Evolutionary conservation across 1,140 invertebrate species (phyloP).

Genomic region (Cydia amplana): DNA sequence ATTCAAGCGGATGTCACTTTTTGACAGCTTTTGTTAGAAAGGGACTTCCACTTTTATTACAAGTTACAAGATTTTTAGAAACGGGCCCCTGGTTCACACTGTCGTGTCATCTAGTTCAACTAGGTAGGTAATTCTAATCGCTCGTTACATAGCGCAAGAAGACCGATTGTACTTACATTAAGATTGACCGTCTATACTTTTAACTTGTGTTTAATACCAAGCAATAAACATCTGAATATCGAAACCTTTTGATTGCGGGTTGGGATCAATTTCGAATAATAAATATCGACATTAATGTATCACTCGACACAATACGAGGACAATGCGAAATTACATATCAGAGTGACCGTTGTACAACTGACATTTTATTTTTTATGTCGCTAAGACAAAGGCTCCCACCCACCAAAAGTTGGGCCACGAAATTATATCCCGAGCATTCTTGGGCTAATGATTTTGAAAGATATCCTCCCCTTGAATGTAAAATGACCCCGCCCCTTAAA

Average conservation of each 20-base stretch:
- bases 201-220: neutral
- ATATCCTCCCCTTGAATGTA: constrained; percentile 77
- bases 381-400: constrained; percentile 75
- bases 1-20: no score
- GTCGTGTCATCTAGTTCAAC: no score
- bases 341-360: constrained; percentile 51
- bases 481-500: constrained; percentile 71
- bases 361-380: constrained; percentile 61
- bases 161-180: neutral
- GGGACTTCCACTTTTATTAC: no score
- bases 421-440: constrained; percentile 74
- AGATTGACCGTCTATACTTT: neutral
- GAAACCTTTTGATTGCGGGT: constrained; percentile 28
- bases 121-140: no score
- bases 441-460: constrained; percentile 74
- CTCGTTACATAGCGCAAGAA: no score
- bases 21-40: no score
- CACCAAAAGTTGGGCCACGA: constrained; percentile 56
- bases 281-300: constrained; percentile 57
- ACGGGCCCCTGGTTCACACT: no score
- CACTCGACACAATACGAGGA: constrained; percentile 53
- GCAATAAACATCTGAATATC: constrained; percentile 17
- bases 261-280: constrained; percentile 57
- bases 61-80: no score
- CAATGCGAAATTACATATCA: constrained; percentile 63